Evolutionary conservation across 2,888 invertebrate species (phyloP).

Genomic region (Glomeris marginata): DNA sequence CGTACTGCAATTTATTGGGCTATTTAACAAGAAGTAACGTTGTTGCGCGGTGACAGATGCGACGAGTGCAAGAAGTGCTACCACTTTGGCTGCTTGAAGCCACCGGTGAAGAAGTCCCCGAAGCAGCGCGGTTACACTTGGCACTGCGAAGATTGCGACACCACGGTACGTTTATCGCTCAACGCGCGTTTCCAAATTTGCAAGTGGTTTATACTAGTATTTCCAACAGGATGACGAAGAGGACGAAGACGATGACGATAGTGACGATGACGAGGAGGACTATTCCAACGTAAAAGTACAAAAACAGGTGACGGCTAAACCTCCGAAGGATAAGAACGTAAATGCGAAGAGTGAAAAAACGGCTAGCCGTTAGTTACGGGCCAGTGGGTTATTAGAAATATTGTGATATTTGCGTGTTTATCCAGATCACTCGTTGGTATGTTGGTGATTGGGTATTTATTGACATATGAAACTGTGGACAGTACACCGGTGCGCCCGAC

Average conservation of each 20-base stretch:
- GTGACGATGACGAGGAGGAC: not conserved
- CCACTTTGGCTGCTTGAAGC: slow-evolving; percentile 85
- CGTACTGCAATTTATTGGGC: not conserved
- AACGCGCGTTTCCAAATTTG: not conserved
- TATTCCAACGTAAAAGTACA: too few species aligned
- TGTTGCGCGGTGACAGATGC: slow-evolving; percentile 15
- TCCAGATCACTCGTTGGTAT: too few species aligned
- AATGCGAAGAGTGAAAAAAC: too few species aligned
- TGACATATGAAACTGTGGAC: too few species aligned
- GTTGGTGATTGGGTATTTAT: too few species aligned
- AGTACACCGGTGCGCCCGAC: too few species aligned
- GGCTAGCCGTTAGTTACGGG: too few species aligned
- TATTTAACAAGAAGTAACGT: slow-evolving; percentile 1
- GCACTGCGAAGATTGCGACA: slow-evolving; percentile 93
- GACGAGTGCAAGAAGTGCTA: slow-evolving; percentile 69
- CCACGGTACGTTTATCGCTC: slow-evolving; percentile 48
- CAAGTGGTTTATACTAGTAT: too few species aligned
- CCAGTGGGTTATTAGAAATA: too few species aligned
- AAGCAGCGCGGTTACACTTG: slow-evolving; percentile 87
- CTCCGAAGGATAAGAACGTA: too few species aligned
- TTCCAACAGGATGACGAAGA: not conserved
- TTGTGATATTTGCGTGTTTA: too few species aligned
- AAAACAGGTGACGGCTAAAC: too few species aligned
- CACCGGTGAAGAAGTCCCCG: slow-evolving; percentile 83
- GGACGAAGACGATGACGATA: not conserved